Evolutionary conservation across 2,888 invertebrate species (phyloP).

Genomic region (Carcina quercana): DNA sequence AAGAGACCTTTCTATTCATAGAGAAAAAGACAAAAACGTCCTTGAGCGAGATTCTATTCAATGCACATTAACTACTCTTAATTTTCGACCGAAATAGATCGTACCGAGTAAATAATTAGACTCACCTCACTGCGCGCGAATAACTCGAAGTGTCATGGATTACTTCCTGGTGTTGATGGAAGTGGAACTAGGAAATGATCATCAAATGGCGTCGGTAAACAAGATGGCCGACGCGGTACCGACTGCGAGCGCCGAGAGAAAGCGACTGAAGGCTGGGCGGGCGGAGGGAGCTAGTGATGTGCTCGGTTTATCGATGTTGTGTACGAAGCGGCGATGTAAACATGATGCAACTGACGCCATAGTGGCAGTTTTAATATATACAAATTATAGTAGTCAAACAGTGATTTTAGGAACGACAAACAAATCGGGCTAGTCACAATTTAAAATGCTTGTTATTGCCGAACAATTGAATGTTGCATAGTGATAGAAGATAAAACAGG

Average conservation of each 20-base stretch:
- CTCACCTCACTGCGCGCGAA: background rate
- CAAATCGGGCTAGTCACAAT: too few relatives aligned
- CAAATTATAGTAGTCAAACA: too few relatives aligned
- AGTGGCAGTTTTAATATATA: too few relatives aligned
- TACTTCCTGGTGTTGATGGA: background rate
- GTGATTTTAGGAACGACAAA: too few relatives aligned
- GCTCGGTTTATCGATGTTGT: conserved; percentile 2
- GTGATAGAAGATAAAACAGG: too few relatives aligned
- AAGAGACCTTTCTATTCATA: too few relatives aligned
- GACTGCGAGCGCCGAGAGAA: conserved; percentile 38
- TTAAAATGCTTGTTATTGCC: too few relatives aligned
- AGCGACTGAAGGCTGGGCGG: conserved; percentile 46
- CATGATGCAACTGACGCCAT: too few relatives aligned
- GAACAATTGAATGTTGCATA: too few relatives aligned
- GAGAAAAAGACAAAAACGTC: conserved; percentile 26
- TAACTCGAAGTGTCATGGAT: background rate
- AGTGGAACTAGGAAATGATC: conserved; percentile 37
- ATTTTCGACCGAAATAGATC: background rate
- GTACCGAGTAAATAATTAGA: background rate
- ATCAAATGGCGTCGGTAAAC: conserved; percentile 43
- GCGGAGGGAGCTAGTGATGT: conserved; percentile 32
- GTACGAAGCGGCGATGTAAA: too few relatives aligned
- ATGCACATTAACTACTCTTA: background rate
- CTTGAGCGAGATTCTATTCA: conserved; percentile 21
- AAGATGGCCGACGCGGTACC: conserved; percentile 35